phyloP scores from a whole-genome alignment of 2,888 invertebrate genomes.

The Thymelicus lineola region DNA sequence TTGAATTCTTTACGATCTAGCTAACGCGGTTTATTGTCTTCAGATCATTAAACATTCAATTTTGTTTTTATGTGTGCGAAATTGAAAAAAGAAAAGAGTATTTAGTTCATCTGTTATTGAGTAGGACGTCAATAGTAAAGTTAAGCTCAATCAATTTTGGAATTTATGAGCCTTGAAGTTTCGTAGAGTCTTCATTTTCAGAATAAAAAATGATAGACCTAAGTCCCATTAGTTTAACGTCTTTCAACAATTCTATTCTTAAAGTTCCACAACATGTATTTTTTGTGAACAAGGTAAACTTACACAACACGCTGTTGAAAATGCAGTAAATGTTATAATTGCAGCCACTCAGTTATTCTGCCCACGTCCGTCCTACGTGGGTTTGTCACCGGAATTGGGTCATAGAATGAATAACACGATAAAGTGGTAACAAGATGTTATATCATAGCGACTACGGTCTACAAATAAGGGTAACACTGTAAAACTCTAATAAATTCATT shows the following conservation, averaged over 20 bases:
- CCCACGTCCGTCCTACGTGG: constrained; percentile 30
- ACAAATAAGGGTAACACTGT: background rate
- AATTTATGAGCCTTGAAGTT: too few species aligned
- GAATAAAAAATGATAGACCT: too few species aligned
- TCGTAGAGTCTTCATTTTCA: too few species aligned
- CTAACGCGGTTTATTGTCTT: background rate
- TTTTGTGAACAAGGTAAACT: constrained; percentile 9
- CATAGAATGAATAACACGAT: constrained; percentile 11
- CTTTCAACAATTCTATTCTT: too few species aligned
- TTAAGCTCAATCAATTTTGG: too few species aligned
- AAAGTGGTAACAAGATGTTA: background rate
- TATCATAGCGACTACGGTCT: constrained; percentile 3
- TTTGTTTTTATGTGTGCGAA: background rate
- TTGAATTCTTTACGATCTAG: constrained; percentile 5
- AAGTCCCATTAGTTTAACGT: too few species aligned
- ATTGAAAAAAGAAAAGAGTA: too few species aligned
- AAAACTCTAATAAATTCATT: too few species aligned
- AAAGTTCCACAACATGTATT: background rate
- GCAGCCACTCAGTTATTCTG: constrained; percentile 18
- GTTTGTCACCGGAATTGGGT: constrained; percentile 25
- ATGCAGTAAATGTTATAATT: constrained; percentile 22
- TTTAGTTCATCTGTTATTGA: too few species aligned
- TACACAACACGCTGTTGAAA: constrained; percentile 16
- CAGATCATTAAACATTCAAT: background rate
- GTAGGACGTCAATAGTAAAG: too few species aligned